Conservation (phyloP, 64 coral and sea anemone genomes). For the Anthopleura sola region DNA sequence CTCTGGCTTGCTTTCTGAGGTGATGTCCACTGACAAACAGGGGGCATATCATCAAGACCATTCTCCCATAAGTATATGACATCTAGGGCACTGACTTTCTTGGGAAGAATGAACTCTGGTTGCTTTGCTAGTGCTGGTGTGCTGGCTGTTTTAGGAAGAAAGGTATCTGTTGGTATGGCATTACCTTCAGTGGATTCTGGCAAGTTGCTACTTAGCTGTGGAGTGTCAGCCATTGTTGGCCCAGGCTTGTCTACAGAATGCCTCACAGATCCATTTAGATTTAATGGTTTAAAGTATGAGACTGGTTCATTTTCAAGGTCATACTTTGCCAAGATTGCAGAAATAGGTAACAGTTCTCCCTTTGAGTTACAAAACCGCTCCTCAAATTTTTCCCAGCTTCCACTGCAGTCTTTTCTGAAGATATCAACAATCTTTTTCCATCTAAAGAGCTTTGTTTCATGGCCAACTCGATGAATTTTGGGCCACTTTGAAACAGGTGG, state of each 20-base stretch:
- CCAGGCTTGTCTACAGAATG: constrained; percentile 10
- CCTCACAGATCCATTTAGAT: constrained; percentile 22
- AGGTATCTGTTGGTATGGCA: not conserved
- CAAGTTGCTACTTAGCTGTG: not conserved
- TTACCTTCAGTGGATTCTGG: constrained; percentile 22
- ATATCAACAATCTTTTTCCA: constrained; percentile 99
- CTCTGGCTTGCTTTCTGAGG: constrained; percentile 78
- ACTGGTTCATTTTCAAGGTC: constrained; percentile 87
- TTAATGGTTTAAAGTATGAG: constrained; percentile 47
- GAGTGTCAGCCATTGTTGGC: constrained; percentile 16
- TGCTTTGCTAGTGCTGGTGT: not conserved
- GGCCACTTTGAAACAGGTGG: constrained; percentile 88
- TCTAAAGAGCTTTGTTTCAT: constrained; percentile 97
- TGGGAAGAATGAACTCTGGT: constrained; percentile 78
- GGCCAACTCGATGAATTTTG: constrained; percentile 93
- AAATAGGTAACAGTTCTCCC: constrained; percentile 89
- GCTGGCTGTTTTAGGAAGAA: not conserved
- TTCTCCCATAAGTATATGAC: constrained; percentile 96
- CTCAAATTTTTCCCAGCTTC: constrained; percentile 90
- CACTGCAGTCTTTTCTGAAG: constrained; percentile 85
- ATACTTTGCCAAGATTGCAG: constrained; percentile 89
- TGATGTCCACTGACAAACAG: constrained; percentile 79
- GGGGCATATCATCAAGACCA: constrained; percentile 86
- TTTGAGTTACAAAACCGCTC: constrained; percentile 73
- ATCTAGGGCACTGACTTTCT: constrained; percentile 82